Percentiles rank a stretch among this genome's conserved stretches.
phyloP scores from a whole-genome alignment of 1,140 invertebrate species.

The Leptopilina clavipes region DNA sequence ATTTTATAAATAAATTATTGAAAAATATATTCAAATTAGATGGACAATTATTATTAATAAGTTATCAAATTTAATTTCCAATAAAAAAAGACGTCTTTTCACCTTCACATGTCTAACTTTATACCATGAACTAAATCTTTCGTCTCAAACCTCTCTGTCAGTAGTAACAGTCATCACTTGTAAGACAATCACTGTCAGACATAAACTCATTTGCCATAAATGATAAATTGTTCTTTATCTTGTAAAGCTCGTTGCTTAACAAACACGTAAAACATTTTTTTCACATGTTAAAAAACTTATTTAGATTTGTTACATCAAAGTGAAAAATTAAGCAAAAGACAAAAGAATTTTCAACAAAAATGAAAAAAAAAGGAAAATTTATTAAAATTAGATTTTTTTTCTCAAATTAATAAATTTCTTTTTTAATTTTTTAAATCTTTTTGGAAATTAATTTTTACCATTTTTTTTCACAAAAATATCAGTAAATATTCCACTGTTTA shows the following conservation, averaged over 20 bases:
- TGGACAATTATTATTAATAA: background rate
- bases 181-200: conserved; percentile 28
- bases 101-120: conserved; percentile 26
- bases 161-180: conserved; percentile 17
- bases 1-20: background rate
- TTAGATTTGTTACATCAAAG: too few species aligned
- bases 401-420: too few species aligned
- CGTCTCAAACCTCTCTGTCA: conserved; percentile 1
- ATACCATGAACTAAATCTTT: conserved; percentile 27
- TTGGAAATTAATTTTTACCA: too few species aligned
- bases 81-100: background rate
- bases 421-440: too few species aligned
- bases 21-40: conserved; percentile 19
- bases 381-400: too few species aligned
- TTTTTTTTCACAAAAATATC: too few species aligned
- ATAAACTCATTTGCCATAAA: conserved; percentile 28
- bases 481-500: too few species aligned
- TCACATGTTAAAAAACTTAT: background rate
- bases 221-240: conserved; percentile 19
- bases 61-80: conserved; percentile 8
- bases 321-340: too few species aligned
- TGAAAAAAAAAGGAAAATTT: too few species aligned
- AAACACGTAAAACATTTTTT: background rate
- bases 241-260: background rate
- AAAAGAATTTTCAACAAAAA: too few species aligned